Evolutionary conservation across 1,140 invertebrate species (phyloP).

Genomic region (Rhopalosiphum maidis): DNA sequence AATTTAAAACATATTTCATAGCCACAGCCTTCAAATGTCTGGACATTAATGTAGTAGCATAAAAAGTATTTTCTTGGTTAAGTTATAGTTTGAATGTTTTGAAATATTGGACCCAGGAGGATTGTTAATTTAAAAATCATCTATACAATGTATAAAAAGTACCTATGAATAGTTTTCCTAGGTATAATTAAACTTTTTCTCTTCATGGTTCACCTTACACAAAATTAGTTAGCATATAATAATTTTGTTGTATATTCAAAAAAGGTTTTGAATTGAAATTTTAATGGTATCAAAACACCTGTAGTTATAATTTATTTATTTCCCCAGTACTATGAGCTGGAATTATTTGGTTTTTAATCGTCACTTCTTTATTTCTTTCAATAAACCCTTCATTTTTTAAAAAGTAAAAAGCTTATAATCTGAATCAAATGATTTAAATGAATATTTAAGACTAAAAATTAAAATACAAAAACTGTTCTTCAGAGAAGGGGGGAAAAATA

Average conservation of each 20-base stretch:
- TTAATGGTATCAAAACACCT: neutral
- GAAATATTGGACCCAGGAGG: neutral
- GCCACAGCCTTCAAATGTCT: neutral
- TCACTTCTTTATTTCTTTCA: neutral
- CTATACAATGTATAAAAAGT: neutral
- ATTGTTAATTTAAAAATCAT: conserved; percentile 25
- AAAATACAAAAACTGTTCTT: neutral
- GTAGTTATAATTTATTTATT: neutral
- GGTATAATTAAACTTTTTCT: neutral
- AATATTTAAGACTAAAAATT: neutral
- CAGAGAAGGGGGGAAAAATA: neutral
- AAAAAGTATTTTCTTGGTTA: conserved; percentile 24
- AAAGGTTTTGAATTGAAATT: conserved; percentile 5
- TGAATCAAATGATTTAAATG: neutral
- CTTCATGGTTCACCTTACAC: neutral
- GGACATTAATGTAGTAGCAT: neutral
- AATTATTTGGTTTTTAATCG: neutral
- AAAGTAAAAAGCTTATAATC: neutral
- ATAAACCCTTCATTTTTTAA: neutral
- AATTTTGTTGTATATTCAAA: neutral
- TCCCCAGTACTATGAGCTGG: neutral
- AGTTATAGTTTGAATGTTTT: neutral
- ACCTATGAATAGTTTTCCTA: neutral
- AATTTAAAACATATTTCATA: neutral
- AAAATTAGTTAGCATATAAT: neutral